Evolutionary conservation across 2,888 invertebrate genomes (phyloP), one percentile per base, ranked within the genome.

Genomic region (Odiellus spinosus): DNA sequence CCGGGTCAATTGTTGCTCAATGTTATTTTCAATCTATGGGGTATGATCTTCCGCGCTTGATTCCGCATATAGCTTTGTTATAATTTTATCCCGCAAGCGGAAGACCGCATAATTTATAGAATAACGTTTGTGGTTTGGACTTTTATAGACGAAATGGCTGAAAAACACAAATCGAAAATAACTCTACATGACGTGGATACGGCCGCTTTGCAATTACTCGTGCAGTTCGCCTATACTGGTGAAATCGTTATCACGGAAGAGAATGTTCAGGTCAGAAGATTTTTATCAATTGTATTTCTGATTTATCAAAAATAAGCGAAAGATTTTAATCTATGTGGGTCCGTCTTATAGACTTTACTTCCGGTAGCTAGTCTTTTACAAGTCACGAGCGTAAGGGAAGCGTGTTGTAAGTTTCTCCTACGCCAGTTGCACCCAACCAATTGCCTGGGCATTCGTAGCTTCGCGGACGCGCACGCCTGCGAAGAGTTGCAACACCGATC

Each of bases 201-300:
- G 18, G 69, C 71, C 38, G 79, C 79, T 12, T 68, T 82, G 52
- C 71, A 76, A 53, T 71, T 76, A 52, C 70, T 82, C 45, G 73
- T 82, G 48, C 79, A 81, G 53, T 82, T 80, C 63, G 76, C 80
- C 2, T 82, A 82, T 63, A 78, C 80, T 0, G 80, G 80, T 3
- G 77, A 80, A 64, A 75, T 78, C 47, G 69, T 73, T 48, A 76
- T 78, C 40, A 75, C 74, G 21, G 77, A 78, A 63, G 74, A 74
- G 58, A 78, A 77, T 62, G 77, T 78, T n/a, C 75, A 75, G 65
- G 73, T 73, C 51, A 53, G 36, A 21, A 32, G 32, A 12, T 46
- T 45, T 42, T 42, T 46, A 11, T n/a, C n/a, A n/a, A 42, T 32
- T 19, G 33, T 42, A 42, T 18, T 12, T 47, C 18, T 18, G 20